Percentiles rank a stretch among this genome's conserved stretches.
phyloP scores from a whole-genome alignment of 2,797 vertebrate species.

The Bovichtus diacanthus region DNA sequence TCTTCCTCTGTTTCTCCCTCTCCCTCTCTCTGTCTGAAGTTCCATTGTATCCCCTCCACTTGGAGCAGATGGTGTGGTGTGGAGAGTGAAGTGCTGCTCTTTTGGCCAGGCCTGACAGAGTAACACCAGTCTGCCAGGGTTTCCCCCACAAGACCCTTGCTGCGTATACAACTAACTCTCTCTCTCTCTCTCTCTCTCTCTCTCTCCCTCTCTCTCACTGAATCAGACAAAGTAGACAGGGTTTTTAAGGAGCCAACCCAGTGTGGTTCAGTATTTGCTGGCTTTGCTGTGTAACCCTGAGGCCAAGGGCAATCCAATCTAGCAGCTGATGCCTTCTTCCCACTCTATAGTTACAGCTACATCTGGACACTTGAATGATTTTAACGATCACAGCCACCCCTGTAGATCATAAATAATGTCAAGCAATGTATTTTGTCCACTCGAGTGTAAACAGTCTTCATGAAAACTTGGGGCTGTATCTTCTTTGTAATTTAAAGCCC shows the following conservation, averaged over 20 bases:
- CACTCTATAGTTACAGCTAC: slow-evolving; percentile 77
- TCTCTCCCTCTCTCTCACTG: slow-evolving; percentile 81
- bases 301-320: slow-evolving; percentile 85
- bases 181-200: slow-evolving; percentile 76
- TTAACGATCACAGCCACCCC: slow-evolving; percentile 71
- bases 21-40: slow-evolving; percentile 71
- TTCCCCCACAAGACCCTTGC: slow-evolving; percentile 83
- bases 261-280: slow-evolving; percentile 79
- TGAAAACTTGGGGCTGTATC: slow-evolving; percentile 69
- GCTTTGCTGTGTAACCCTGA: slow-evolving; percentile 78
- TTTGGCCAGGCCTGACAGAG: slow-evolving; percentile 92
- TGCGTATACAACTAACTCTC: slow-evolving; percentile 76
- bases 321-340: slow-evolving; percentile 83
- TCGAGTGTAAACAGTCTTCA: slow-evolving; percentile 72
- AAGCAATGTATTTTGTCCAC: slow-evolving; percentile 68
- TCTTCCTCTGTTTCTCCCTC: slow-evolving; percentile 44
- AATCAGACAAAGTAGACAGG: slow-evolving; percentile 83
- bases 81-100: slow-evolving; percentile 91
- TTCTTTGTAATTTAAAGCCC: slow-evolving; percentile 60
- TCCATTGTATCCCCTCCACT: slow-evolving; percentile 83
- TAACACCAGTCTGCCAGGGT: slow-evolving; percentile 93
- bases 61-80: slow-evolving; percentile 94
- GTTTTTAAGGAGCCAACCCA: slow-evolving; percentile 83
- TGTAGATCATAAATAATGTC: slow-evolving; percentile 73
- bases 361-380: slow-evolving; percentile 83